phyloP scores from a whole-genome alignment of 2,888 invertebrate species.

The Myopa testacea region DNA sequence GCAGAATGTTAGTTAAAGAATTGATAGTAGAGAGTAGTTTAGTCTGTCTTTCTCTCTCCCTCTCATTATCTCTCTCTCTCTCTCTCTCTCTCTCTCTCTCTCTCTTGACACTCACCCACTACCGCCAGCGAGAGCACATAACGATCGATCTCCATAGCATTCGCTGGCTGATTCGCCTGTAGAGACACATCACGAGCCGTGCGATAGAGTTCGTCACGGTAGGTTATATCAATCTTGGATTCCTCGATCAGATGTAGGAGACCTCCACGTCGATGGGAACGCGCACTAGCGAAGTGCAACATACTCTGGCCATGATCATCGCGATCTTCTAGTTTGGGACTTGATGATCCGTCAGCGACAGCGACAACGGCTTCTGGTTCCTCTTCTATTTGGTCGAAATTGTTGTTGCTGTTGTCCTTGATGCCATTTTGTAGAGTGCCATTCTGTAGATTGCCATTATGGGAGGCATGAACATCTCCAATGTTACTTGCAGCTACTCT shows the following conservation, averaged over 20 bases:
- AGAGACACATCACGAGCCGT: conserved; percentile 88
- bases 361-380: conserved; percentile 51
- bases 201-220: conserved; percentile 86
- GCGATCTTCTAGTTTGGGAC: conserved; percentile 75
- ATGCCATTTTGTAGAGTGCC: conserved; percentile 62
- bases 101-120: conserved; percentile 71
- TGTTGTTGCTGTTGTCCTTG: conserved; percentile 8
- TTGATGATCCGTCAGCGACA: conserved; percentile 60
- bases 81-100: background rate
- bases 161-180: conserved; percentile 81
- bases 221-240: conserved; percentile 82
- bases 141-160: conserved; percentile 84
- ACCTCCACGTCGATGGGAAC: conserved; percentile 83
- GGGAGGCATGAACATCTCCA: background rate
- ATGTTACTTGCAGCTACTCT: background rate
- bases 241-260: conserved; percentile 84
- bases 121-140: conserved; percentile 83
- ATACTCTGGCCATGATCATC: conserved; percentile 92
- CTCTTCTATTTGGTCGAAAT: conserved; percentile 48
- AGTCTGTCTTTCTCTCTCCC: no score
- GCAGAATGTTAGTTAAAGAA: background rate
- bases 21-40: no score
- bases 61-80: background rate
- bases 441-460: background rate
- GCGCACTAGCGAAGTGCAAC: conserved; percentile 88